These are phyloP conservation scores for Ailurus styani DNA, from an alignment of 2,113 vertebrate species.

Conservation along the genomic window DNA sequence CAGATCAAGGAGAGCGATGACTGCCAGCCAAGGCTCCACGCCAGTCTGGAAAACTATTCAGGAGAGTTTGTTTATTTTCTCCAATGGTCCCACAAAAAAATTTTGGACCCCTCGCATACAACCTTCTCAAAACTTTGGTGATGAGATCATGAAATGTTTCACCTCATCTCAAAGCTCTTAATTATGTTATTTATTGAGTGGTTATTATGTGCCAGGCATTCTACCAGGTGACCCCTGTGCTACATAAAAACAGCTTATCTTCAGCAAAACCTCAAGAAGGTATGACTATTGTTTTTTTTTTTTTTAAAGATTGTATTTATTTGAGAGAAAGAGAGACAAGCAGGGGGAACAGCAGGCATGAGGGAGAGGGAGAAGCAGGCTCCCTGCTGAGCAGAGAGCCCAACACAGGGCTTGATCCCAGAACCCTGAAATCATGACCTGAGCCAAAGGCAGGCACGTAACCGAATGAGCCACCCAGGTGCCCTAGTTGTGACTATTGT, in stretches of 20 bases:
- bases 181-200: not conserved
- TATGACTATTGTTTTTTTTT: not conserved
- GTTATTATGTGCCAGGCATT: not conserved
- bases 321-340: not conserved
- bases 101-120: not conserved
- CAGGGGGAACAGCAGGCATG: too few relatives aligned
- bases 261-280: not conserved
- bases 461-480: not conserved
- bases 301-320: not conserved
- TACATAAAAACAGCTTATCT: not conserved
- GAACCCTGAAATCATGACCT: not conserved
- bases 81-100: not conserved
- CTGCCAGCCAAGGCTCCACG: not conserved
- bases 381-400: not conserved
- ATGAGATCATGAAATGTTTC: not conserved
- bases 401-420: not conserved
- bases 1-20: not conserved
- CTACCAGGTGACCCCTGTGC: not conserved
- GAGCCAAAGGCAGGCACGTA: not conserved
- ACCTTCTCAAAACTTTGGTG: not conserved
- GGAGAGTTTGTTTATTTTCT: not conserved
- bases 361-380: not conserved
- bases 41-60: not conserved
- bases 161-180: not conserved
- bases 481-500: not conserved